Base-by-base conservation (phyloP, 2,888 invertebrate genomes). In the Ormyrus labotus region DNA sequence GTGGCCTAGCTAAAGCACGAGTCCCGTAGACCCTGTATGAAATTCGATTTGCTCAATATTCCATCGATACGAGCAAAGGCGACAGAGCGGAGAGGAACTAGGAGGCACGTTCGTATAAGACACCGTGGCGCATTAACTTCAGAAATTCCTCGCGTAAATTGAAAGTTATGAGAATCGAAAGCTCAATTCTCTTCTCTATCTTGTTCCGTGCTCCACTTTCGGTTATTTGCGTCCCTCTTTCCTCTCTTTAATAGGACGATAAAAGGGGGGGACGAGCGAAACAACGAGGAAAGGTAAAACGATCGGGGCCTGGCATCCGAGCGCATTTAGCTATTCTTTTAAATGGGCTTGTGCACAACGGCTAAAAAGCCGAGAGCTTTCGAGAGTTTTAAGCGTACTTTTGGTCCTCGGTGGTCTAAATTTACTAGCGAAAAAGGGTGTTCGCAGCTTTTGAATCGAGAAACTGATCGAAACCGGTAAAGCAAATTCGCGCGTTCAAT, bases 161-260 rank as follows among this genome's bases (percentile, higher is more conserved):
- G 64, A 70, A 77, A 65, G 64, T 71, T 70, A 64, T 58, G 64
- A 70, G 70, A 50, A 70, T 70, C 77, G 58, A 58, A 19, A 70
- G 34, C 57, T 58, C 77, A 6, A 70, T 75, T 64, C n/a, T n/a
- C 58, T 5, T 11, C 5, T 13, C 34, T 34, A 34, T 34, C 34
- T 34, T 34, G 34, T 4, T 34, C 34, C 57, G 13, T 61, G 61
- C 61, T 68, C 53, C 10, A 51, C 48, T 69, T 76, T 61, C 19
- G 13, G 7, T 61, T 53, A 45, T 51, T 48, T 47, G 55, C 47
- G 68, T 50, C 45, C 51, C 5, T 13, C n/a, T 57, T n/a, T 57
- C 13, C 57, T 57, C 34, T 48, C 47, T 57, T 57, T 19, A 48
- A 57, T 34, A 50, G 10, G 6, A 5, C 58, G 19, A 58, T 11